Evolutionary conservation across 2,888 invertebrate species (phyloP), one percentile per base, ranked within the genome.

Genomic region (Agrotis puta): DNA sequence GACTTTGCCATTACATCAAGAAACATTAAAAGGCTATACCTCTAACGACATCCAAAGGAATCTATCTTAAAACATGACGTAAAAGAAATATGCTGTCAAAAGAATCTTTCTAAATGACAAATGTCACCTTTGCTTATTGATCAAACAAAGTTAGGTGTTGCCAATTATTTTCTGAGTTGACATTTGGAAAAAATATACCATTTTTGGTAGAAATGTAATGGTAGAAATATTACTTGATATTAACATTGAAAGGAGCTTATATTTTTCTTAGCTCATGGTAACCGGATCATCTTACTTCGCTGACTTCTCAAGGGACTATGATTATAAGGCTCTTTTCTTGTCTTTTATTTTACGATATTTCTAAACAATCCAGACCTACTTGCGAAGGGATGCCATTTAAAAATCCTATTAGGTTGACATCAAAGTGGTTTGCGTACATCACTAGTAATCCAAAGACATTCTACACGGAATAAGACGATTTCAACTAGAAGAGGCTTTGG

Each of bases 401-500:
- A 54, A 90, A 87, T 84, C 85, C 84, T 81, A 86, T 88, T 88
- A 79, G 76, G 74, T 70, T 57, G 78, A 84, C 85, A 88, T 90
- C 87, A 87, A 89, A 90, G 82, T 87, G 88, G 88, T 87, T 64
- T 72, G 74, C 70, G 74, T 75, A 83, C 88, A 84, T 89, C 88
- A 89, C 87, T 85, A 86, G 88, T 88, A 90, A 92, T 91, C n/a
- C 90, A 88, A 89, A 89, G 83, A 69, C 79, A 72, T 77, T 74
- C 48, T 62, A 45, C 67, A 7, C 33, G 20, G 64, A 71, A 2
- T 33, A 20, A 56, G 1, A n/a, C 0, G 51, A 56, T 20, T 18
- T 6, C 2, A 13, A 20, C 68, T 79, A 65, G 77, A 82, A 56
- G 66, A 1, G 70, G n/a, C 13, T 22, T 5, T 11, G 1, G 3